A percentile compares a stretch with the other conserved stretches of the same genome.
Conservation (phyloP, 2,888 invertebrate genomes). For the Acanthopleura granulata region DNA sequence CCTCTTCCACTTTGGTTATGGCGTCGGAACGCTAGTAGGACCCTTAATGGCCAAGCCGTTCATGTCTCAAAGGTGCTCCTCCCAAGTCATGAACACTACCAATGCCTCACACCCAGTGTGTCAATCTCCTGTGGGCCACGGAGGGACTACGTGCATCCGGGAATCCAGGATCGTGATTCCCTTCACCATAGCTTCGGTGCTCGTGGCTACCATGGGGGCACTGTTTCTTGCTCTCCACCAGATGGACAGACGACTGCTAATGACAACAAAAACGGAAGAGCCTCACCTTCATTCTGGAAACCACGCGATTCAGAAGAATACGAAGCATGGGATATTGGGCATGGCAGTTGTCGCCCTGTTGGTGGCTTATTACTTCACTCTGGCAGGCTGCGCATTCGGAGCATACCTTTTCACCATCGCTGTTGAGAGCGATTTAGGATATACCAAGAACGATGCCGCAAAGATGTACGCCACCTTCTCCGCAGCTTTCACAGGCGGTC, state of each 20-base stretch:
- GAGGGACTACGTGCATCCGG: neutral
- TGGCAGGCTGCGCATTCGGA: neutral
- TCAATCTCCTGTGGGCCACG: neutral
- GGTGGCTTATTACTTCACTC: neutral
- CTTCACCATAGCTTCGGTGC: neutral
- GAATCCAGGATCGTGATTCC: conserved; percentile 4
- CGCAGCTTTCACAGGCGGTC: neutral
- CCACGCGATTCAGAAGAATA: too few relatives aligned
- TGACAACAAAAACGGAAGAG: neutral
- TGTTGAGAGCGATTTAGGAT: neutral
- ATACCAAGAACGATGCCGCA: neutral
- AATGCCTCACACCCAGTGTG: neutral
- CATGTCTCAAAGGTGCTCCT: neutral
- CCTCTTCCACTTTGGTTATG: neutral
- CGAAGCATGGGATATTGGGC: neutral
- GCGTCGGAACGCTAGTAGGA: neutral
- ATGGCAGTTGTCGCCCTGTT: neutral
- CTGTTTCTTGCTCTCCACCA: neutral
- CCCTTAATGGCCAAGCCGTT: neutral
- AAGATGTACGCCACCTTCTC: neutral
- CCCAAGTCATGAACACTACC: neutral
- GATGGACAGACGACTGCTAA: too few relatives aligned
- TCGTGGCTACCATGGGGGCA: neutral
- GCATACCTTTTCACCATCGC: neutral
- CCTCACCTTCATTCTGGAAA: too few relatives aligned